phyloP scores from a whole-genome alignment of 2,113 vertebrate species.

The Podarcis muralis region DNA sequence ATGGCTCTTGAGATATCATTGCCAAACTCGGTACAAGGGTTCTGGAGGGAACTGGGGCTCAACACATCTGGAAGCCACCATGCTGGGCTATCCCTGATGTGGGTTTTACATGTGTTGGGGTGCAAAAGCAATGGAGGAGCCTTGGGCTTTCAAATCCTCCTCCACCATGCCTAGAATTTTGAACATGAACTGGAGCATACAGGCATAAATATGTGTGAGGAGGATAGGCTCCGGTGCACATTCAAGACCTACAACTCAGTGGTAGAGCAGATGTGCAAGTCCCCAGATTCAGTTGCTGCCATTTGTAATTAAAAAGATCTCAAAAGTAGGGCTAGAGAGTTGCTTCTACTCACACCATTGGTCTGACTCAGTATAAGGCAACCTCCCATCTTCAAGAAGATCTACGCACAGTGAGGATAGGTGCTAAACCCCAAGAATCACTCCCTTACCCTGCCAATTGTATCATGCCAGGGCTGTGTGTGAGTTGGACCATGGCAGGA shows the following conservation, averaged over 20 bases:
- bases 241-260: background rate
- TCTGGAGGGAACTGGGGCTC: too few species aligned
- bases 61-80: too few species aligned
- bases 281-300: too few species aligned
- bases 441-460: background rate
- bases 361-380: background rate
- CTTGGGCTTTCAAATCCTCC: background rate
- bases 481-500: background rate
- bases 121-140: background rate
- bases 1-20: too few species aligned
- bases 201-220: background rate
- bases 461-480: background rate
- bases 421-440: background rate
- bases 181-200: background rate
- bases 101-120: background rate
- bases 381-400: too few species aligned
- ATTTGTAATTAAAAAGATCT: background rate
- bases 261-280: background rate
- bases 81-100: background rate
- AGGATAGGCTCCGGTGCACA: background rate
- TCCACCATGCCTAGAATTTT: background rate
- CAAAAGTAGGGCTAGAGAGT: background rate
- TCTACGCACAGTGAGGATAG: background rate
- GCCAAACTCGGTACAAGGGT: too few species aligned
- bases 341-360: background rate